Evolutionary conservation across 2,888 invertebrate species (phyloP), one percentile per base, ranked within the genome.

Genomic region (Lapara coniferarum): DNA sequence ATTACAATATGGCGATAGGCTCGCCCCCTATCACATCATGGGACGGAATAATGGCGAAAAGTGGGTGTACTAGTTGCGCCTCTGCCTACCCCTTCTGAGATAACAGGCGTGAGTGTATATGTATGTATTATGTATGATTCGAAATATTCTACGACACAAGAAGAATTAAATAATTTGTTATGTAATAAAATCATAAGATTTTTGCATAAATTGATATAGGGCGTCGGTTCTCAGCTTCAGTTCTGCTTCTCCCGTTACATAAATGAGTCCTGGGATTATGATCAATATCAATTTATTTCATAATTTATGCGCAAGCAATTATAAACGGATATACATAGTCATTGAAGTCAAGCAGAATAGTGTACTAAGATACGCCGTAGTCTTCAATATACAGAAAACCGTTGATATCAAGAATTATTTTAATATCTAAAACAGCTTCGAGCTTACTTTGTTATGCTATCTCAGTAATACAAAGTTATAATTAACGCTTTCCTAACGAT

Each of bases 251-350:
- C 44, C 59, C 59, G 59, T 10, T 59, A 44, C 30, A 59, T 59
- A 10, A 59, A 59, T 44, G 44, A 10, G 44, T 59, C 37, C 16
- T 4, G 10, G 44, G 14, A 44, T 59, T 59, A 59, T 59, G 59
- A 44, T 44, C 59, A 59, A 59, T 59, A 59, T 44, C 59, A 59
- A 59, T 59, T 46, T 59, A 44, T 59, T 59, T 16, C 37, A 16
- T 44, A 44, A 16, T 59, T 59, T 59, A 59, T 59, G 44, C 44
- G 44, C 10, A 59, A 59, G 44, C 44, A 59, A 37, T 30, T 44
- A 44, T 59, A 44, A 59, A 59, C 30, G 30, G 59, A 59, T 16
- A 59, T 59, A 59, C 44, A 59, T 44, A 44, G 44, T 59, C 16
- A 59, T 44, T 44, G 44, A n/a, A 59, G 59, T 14, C 37, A 59